Percentiles rank a stretch among this genome's conserved stretches.
Conservation (phyloP, 1,140 invertebrate species). For the Heliconius himera region DNA sequence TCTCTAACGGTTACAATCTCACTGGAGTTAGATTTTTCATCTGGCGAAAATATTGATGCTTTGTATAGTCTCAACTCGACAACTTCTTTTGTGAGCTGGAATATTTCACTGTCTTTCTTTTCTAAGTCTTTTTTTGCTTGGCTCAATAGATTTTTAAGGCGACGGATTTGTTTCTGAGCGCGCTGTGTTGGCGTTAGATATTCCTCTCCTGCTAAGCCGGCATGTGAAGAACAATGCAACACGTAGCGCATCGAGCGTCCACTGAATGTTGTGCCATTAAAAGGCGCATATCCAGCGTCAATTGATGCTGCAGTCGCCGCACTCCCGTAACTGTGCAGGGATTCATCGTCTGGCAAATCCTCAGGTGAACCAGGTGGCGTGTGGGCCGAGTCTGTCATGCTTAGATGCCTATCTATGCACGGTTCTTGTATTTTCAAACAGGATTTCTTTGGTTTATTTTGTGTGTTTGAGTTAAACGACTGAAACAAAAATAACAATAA, state of each 20-base stretch:
- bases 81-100: conserved; percentile 90
- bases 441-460: conserved; percentile 65
- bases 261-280: conserved; percentile 90
- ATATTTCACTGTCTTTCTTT: conserved; percentile 90
- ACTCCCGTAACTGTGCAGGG: conserved; percentile 89
- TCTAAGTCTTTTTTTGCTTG: conserved; percentile 89
- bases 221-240: conserved; percentile 90
- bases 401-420: conserved; percentile 64
- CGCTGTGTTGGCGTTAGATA: conserved; percentile 94
- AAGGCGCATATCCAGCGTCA: conserved; percentile 90
- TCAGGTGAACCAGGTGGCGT: conserved; percentile 84
- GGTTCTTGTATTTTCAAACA: conserved; percentile 65
- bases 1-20: conserved; percentile 88
- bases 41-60: conserved; percentile 87
- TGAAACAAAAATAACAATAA: conserved; percentile 45
- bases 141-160: conserved; percentile 86
- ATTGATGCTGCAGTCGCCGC: conserved; percentile 87
- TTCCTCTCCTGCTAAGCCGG: conserved; percentile 87
- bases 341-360: conserved; percentile 88
- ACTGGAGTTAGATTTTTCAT: conserved; percentile 87
- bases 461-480: conserved; percentile 74
- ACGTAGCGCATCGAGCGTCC: conserved; percentile 88
- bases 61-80: conserved; percentile 90
- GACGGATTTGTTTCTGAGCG: conserved; percentile 89
- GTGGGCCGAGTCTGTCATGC: conserved; percentile 72